A percentile compares a stretch with the other conserved stretches of the same genome.
These are phyloP conservation scores for Microdon myrmicae DNA, from an alignment of 2,888 invertebrate species.

Conservation along the genomic window DNA sequence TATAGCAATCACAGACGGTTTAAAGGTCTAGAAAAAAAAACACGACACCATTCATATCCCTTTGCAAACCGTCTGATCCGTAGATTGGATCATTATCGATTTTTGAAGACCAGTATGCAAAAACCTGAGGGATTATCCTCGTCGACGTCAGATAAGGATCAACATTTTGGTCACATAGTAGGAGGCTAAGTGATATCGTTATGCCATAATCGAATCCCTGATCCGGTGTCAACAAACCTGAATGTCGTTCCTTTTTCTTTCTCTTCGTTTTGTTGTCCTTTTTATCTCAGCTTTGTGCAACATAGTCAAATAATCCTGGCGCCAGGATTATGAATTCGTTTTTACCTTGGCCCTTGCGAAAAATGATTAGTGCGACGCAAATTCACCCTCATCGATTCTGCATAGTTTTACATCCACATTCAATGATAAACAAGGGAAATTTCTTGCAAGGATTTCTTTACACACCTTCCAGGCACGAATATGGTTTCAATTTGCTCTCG, in stretches of 20 bases:
- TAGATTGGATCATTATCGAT: slow-evolving; percentile 48
- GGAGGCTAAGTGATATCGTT: slow-evolving; percentile 16
- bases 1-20: too few species aligned
- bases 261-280: too few species aligned
- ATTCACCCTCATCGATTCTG: too few species aligned
- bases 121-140: slow-evolving; percentile 41
- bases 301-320: slow-evolving; percentile 24
- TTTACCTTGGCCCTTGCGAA: slow-evolving; percentile 16
- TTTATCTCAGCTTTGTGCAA: too few species aligned
- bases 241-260: slow-evolving; percentile 21
- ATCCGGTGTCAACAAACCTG: slow-evolving; percentile 41
- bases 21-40: too few species aligned
- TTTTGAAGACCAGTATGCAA: slow-evolving; percentile 32
- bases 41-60: too few species aligned
- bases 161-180: slow-evolving; percentile 6
- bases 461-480: too few species aligned
- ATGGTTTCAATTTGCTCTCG: too few species aligned
- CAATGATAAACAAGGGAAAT: too few species aligned
- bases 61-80: slow-evolving; percentile 41
- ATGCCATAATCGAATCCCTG: slow-evolving; percentile 44
- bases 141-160: slow-evolving; percentile 11
- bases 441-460: too few species aligned
- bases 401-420: too few species aligned
- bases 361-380: slow-evolving; percentile 35
- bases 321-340: slow-evolving; percentile 45